A percentile compares a stretch with the other conserved stretches of the same genome.
phyloP scores from a whole-genome alignment of 2,888 invertebrate genomes.

The Phytoseiulus persimilis region DNA sequence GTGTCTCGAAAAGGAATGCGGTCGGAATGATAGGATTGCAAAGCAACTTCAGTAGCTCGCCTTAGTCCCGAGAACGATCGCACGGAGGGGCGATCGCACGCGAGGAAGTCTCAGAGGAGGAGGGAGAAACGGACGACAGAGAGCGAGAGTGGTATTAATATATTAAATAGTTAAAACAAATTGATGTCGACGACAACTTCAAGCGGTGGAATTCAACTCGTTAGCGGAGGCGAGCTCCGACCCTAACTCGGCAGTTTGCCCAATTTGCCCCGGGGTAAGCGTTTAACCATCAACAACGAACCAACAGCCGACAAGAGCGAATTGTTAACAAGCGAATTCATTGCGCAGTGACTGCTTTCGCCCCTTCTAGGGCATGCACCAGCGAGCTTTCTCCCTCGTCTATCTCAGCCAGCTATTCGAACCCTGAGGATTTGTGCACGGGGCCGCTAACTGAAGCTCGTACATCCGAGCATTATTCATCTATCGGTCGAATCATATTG shows the following conservation, averaged over 20 bases:
- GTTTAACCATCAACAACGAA: constrained; percentile 36
- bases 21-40: not conserved
- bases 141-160: constrained; percentile 7
- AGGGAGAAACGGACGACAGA: not conserved
- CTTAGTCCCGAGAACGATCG: not conserved
- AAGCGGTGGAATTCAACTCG: constrained; percentile 36
- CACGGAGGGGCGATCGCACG: not conserved
- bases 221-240: constrained; percentile 12
- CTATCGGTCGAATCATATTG: no score
- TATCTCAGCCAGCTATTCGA: no score
- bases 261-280: constrained; percentile 21
- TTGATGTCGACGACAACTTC: constrained; percentile 26
- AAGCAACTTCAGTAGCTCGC: not conserved
- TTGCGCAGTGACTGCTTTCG: not conserved
- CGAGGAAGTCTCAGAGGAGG: not conserved
- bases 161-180: constrained; percentile 38
- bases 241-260: not conserved
- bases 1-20: not conserved
- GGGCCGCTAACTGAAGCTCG: no score
- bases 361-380: not conserved
- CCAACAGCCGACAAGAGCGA: not conserved
- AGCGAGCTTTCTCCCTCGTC: not conserved
- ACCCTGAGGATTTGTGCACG: no score
- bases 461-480: no score
- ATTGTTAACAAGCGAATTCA: not conserved